These are phyloP conservation scores for Zonotrichia leucophrys DNA, from an alignment of 2,113 vertebrate species.

Conservation along the genomic window DNA sequence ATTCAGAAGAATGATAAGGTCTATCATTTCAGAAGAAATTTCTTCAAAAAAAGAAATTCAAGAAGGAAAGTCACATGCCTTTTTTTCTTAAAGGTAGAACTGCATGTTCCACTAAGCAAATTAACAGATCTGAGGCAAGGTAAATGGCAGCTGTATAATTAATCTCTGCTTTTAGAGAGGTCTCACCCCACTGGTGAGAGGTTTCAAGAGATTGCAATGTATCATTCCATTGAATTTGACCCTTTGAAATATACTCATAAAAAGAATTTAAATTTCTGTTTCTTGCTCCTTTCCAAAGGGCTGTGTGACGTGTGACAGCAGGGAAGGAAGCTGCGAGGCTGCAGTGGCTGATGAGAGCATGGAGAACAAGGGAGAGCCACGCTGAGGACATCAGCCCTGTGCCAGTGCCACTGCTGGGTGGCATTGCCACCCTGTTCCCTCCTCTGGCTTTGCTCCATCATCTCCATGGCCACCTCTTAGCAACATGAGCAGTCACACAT, in stretches of 20 bases:
- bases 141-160: neutral
- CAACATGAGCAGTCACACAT: neutral
- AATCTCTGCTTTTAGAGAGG: neutral
- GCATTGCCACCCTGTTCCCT: neutral
- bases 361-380: neutral
- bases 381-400: neutral
- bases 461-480: neutral
- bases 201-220: neutral
- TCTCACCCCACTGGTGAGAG: neutral
- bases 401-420: neutral
- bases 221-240: neutral
- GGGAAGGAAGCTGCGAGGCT: neutral
- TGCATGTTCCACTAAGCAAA: neutral
- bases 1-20: neutral
- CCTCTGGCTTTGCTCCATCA: neutral
- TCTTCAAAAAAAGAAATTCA: neutral
- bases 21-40: neutral
- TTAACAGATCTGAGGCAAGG: neutral
- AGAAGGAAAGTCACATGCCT: neutral
- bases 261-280: neutral
- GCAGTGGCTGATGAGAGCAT: neutral
- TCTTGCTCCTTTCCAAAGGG: conserved; percentile 54
- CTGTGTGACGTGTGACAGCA: conserved; percentile 4
- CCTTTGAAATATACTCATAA: neutral
- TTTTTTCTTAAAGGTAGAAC: neutral